Evolutionary conservation across 1,140 invertebrate species (phyloP), one percentile per base, ranked within the genome.

Genomic region (Melitaea cinxia): DNA sequence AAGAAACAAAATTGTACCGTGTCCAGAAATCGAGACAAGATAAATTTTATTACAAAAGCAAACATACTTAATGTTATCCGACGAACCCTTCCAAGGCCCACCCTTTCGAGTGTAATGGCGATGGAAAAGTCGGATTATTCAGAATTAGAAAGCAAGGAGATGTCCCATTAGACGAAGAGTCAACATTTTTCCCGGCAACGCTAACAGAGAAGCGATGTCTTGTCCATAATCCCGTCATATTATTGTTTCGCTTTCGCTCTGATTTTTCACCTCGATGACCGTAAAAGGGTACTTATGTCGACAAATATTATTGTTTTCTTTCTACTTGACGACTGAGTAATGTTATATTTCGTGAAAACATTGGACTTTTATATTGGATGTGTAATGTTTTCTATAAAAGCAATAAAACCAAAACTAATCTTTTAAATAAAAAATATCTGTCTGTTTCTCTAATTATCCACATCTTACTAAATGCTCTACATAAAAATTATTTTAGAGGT

Each of bases 281-380:
- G 17, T 2, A 47, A 47, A 47, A 47, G 21, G 6, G 21, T 7
- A 47, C 19, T 47, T 47, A 21, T 47, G 42, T 47, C 42, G 42
- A 47, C 17, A 47, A 47, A 47, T 47, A 47, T 47, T 47, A 47
- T 47, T 47, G 42, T 21, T 47, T 23, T 47, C 6, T 17, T 21
- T n/a, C 2, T 4, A 7, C 14, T 45, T 6, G 14, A 39, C 14
- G 14, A 15, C 12, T 1, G 14, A 17, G 6, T 33, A 17, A 17
- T 17, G 37, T 17, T 17, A 19, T 15, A 15, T 17, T 15, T 19
- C 17, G 14, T 39, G 14, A 14, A 42, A 42, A 42, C 15, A 6
- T 17, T 6, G 5, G 6, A 6, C 14, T 12, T 17, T 42, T 42
- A 42, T 42, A 17, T 42, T 42, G 10, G 37, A 17, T 17, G 15